Conservation (phyloP, 2,888 invertebrate species). For the Caenorhabditis sp. region DNA sequence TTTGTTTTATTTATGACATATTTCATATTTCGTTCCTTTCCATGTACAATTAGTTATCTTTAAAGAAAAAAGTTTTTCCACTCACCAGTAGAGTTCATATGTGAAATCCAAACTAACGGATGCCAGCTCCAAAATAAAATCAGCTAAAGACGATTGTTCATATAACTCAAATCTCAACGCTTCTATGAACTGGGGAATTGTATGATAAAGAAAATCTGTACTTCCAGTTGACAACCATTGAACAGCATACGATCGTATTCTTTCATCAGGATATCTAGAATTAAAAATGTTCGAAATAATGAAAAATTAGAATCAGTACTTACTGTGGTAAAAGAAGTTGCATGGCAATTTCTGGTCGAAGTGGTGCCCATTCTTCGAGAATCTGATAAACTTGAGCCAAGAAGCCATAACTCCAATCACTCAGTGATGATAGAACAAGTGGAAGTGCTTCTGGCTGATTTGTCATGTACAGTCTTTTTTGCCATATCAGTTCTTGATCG, state of each 20-base stretch:
- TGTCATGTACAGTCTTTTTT: conserved; percentile 71
- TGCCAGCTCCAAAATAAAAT: conserved; percentile 83
- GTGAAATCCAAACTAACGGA: conserved; percentile 88
- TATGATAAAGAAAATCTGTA: conserved; percentile 78
- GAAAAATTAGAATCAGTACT: conserved; percentile 55
- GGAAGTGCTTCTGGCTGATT: conserved; percentile 70
- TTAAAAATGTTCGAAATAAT: background rate
- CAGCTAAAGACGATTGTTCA: conserved; percentile 85
- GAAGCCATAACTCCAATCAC: conserved; percentile 47
- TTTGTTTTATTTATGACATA: too few relatives aligned
- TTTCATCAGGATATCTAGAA: conserved; percentile 86
- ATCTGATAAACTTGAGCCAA: conserved; percentile 78
- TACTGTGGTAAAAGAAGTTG: conserved; percentile 90
- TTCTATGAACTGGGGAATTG: conserved; percentile 81
- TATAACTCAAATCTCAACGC: conserved; percentile 81
- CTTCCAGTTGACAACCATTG: conserved; percentile 80
- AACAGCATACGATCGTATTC: conserved; percentile 85
- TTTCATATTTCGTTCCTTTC: too few relatives aligned
- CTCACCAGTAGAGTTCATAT: conserved; percentile 86
- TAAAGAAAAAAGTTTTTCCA: conserved; percentile 72
- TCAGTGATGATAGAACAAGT: conserved; percentile 47
- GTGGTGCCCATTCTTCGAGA: conserved; percentile 81
- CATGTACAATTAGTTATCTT: too few relatives aligned
- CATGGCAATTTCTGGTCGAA: conserved; percentile 87
- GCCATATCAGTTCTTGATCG: conserved; percentile 73